Evolutionary conservation across 2,797 vertebrate species (phyloP), one percentile per base, ranked within the genome.

Genomic region (Caiman crocodilus): DNA sequence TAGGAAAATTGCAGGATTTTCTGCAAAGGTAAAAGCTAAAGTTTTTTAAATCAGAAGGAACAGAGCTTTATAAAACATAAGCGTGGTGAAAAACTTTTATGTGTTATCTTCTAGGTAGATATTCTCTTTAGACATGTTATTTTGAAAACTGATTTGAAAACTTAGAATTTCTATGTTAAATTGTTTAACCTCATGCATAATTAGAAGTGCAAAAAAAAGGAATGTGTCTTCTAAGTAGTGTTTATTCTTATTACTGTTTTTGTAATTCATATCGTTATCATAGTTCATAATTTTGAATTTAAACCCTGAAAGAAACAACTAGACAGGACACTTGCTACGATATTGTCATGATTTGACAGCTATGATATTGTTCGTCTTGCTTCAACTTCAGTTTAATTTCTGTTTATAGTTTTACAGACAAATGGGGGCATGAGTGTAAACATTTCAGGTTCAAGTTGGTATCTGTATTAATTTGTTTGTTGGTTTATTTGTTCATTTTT

Each of bases 201-300:
- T 21, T 26, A 16, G 88, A 69, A 14, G 65, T 32, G 50, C 35
- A 9, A 75, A 75, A 10, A 17, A 75, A 23, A 42, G 42, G 42
- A 55, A 28, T 50, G 42, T 75, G 15, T 5, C 88, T 2, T 4
- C 55, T 67, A 74, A 84, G 56, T 57, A 90, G 50, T 79, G 67
- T 88, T 58, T 90, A 89, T 82, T 81, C 11, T 21, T 16, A 85
- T 90, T 90, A 25, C 32, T 79, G 28, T 13, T 87, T 83, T 9
- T 76, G 10, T 75, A 59, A 23, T 73, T 76, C 26, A 50, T 58
- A n/a, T 35, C 67, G 59, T 30, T 59, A 50, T 26, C 4, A 28
- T 55, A 58, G 35, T 59, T 5, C 32, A 89, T 82, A 60, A 4
- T 55, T 90, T 92, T 86, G 20, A 76, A 64, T 78, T 89, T 6